A percentile compares a stretch with the other conserved stretches of the same genome.
Evolutionary conservation across 2,888 invertebrate genomes (phyloP).

Genomic region (Nipponacmea schrenckii): DNA sequence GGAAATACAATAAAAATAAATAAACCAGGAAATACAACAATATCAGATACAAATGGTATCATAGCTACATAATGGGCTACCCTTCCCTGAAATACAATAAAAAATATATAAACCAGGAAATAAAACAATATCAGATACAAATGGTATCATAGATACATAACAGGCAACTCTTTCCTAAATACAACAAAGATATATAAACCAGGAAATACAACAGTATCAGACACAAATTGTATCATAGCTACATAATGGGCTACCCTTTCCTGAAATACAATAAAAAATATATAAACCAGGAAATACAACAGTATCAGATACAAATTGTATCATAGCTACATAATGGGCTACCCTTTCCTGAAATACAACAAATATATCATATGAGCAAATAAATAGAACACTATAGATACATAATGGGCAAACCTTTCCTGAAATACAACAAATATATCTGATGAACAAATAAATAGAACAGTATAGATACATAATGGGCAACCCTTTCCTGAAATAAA

Average conservation of each 20-base stretch:
- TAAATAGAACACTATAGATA: conserved; percentile 72
- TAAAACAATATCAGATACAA: conserved; percentile 70
- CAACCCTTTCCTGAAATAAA: conserved; percentile 68
- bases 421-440: conserved; percentile 43
- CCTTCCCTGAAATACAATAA: conserved; percentile 57
- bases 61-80: conserved; percentile 76
- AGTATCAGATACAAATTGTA: conserved; percentile 73
- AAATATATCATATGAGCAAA: conserved; percentile 66
- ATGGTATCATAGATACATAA: conserved; percentile 78
- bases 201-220: conserved; percentile 71
- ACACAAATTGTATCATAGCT: conserved; percentile 75
- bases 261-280: conserved; percentile 59
- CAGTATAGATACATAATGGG: conserved; percentile 75
- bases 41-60: conserved; percentile 74
- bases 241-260: conserved; percentile 74
- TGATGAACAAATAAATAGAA: conserved; percentile 70
- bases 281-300: conserved; percentile 71
- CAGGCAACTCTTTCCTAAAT: conserved; percentile 70
- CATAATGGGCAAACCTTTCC: conserved; percentile 74
- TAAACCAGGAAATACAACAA: conserved; percentile 70
- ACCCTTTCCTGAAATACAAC: conserved; percentile 63
- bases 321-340: conserved; percentile 76
- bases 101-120: conserved; percentile 71
- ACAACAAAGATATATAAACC: conserved; percentile 57
- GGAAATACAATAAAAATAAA: conserved; percentile 48